phyloP scores from a whole-genome alignment of 2,797 vertebrate species.

The Fistularia tabacaria region DNA sequence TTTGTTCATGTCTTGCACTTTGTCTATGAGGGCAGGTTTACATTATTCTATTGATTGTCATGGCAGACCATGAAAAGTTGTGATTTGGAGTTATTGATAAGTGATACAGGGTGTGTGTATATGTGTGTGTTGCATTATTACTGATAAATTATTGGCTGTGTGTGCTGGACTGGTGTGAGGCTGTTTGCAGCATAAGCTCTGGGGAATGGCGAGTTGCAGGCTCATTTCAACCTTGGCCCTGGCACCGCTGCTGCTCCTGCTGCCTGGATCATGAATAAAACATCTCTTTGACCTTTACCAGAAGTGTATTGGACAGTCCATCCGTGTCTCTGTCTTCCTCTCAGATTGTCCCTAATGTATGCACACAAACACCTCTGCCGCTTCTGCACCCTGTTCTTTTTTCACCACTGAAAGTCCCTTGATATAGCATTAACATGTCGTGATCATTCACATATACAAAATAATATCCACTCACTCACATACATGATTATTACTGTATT shows the following conservation, averaged over 20 bases:
- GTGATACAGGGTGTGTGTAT: constrained; percentile 18
- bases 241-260: constrained; percentile 50
- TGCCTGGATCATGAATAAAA: constrained; percentile 76
- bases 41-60: constrained; percentile 11
- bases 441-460: not conserved
- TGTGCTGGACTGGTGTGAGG: constrained; percentile 44
- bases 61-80: constrained; percentile 8
- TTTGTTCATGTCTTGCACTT: constrained; percentile 3
- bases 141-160: constrained; percentile 56
- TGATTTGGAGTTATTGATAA: constrained; percentile 44
- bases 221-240: constrained; percentile 76
- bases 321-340: constrained; percentile 55
- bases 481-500: constrained; percentile 1
- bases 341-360: constrained; percentile 53
- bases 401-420: constrained; percentile 7
- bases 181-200: constrained; percentile 47
- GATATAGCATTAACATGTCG: constrained; percentile 9
- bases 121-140: constrained; percentile 44
- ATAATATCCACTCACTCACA: constrained; percentile 3
- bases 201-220: constrained; percentile 54
- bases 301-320: constrained; percentile 74
- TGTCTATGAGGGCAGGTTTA: constrained; percentile 1
- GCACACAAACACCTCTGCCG: constrained; percentile 44
- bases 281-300: constrained; percentile 79
- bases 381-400: constrained; percentile 29